Conservation (phyloP, 2,113 vertebrate genomes). For the Siniperca knerii region DNA sequence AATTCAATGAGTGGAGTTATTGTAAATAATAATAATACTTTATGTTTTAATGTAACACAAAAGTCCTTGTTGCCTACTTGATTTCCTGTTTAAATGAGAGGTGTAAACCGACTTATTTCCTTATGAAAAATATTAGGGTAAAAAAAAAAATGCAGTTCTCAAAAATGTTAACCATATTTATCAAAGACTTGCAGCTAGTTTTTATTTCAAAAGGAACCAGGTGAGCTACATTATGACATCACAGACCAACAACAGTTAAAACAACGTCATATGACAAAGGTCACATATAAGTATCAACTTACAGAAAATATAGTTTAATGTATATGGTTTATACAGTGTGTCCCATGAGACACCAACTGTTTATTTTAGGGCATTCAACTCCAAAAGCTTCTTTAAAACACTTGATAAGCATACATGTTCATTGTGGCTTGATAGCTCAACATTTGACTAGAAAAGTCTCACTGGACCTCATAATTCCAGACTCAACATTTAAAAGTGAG, state of each 20-base stretch:
- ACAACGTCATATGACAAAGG: background rate
- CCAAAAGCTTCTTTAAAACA: background rate
- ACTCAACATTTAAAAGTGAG: background rate
- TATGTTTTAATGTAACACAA: too few relatives aligned
- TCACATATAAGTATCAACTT: background rate
- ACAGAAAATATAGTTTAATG: background rate
- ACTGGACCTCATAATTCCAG: background rate
- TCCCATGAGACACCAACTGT: background rate
- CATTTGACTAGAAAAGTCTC: background rate
- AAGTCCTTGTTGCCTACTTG: background rate
- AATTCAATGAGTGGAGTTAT: background rate
- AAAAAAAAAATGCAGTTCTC: background rate
- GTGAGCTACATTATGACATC: too few relatives aligned
- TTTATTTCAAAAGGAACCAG: background rate
- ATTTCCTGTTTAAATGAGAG: background rate
- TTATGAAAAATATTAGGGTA: background rate
- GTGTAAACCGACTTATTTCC: background rate
- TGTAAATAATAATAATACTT: background rate
- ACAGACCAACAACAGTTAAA: background rate
- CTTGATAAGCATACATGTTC: background rate
- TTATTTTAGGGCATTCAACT: background rate
- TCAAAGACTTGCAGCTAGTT: background rate
- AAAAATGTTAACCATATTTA: background rate
- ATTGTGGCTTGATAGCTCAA: background rate
- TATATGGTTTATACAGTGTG: background rate